Percentiles rank a stretch among this genome's conserved stretches.
phyloP scores from a whole-genome alignment of 2,797 vertebrate species.

The Gastrophryne carolinensis region DNA sequence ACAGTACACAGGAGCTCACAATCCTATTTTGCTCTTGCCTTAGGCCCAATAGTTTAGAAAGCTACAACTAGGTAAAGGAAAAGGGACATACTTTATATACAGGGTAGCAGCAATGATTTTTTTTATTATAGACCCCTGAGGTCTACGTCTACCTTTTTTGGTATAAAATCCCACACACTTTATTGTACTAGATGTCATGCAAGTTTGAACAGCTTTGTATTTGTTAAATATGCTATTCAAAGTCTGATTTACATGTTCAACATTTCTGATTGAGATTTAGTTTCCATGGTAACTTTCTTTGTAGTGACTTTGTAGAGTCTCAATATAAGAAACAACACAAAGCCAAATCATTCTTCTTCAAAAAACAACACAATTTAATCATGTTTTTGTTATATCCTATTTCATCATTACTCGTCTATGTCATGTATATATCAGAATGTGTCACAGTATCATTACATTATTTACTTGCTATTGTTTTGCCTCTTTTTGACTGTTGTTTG shows the following conservation, averaged over 20 bases:
- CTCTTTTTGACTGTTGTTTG: not conserved
- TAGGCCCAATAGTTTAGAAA: too few species aligned
- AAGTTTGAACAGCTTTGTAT: not conserved
- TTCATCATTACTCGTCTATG: not conserved
- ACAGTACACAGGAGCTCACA: too few species aligned
- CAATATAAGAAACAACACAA: conserved; percentile 8
- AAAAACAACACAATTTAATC: not conserved
- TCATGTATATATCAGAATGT: not conserved
- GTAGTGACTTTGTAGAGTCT: not conserved
- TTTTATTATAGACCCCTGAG: too few species aligned
- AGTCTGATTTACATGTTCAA: conserved; percentile 38
- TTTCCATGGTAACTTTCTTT: conserved; percentile 32
- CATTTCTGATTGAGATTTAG: conserved; percentile 22
- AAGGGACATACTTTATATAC: too few species aligned
- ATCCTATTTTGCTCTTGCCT: too few species aligned
- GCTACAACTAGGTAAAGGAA: too few species aligned
- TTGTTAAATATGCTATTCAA: conserved; percentile 22
- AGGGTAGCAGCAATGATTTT: too few species aligned
- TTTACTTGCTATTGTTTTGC: not conserved
- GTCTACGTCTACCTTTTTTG: too few species aligned
- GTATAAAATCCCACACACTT: too few species aligned
- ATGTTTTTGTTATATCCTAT: not conserved
- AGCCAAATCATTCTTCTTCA: conserved; percentile 4
- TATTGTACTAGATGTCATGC: not conserved
- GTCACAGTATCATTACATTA: not conserved